Base-by-base conservation (phyloP, 2,797 vertebrate species). In the Acanthornis magna region DNA sequence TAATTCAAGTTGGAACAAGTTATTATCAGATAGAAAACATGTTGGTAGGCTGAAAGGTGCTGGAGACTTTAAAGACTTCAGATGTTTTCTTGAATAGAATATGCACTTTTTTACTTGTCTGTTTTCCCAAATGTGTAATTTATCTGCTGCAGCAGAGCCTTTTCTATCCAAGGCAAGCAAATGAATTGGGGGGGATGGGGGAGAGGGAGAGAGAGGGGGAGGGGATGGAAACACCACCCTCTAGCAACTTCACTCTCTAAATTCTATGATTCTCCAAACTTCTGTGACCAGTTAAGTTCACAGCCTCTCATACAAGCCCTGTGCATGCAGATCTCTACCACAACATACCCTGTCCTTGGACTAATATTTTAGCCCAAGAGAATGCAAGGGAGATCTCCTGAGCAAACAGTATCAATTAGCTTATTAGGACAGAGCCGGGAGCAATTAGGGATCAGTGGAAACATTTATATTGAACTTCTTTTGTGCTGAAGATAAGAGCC, bases 1-100 rank as follows among this genome's bases (percentile, higher is more conserved):
- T 97, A 97, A 98, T 98, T 98, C 88, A 9, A 96, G 97, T 97
- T 97, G 95, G 96, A 97, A 97, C 92, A 97, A 96, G 95, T 97
- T 98, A 97, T 97, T 97, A 97, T 96, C 93, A 96, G 94, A 96
- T 85, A 96, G 88, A 97, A 97, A 97, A 96, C 91, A 95, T 53
- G 91, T 91, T 88, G 55, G 93, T 94, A 72, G 45, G 48, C 88
- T 97, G 92, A 97, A 97, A 97, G 78, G 60, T 93, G 43, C 45
- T 66, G 84, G 48, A 81, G 82, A 87, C 42, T 96, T 97, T 94
- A 95, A 97, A 97, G 91, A 93, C 84, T 93, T 96, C 67, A 91
- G 89, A 96, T 94, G 68, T 81, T 95, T 91, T 93, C 76, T 63
- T 13, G 12, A 91, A 92, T 38, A 83, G n/a, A 95, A 89, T 96